phyloP scores from a whole-genome alignment of 2,888 invertebrate species.

The Hecatera dysodea region DNA sequence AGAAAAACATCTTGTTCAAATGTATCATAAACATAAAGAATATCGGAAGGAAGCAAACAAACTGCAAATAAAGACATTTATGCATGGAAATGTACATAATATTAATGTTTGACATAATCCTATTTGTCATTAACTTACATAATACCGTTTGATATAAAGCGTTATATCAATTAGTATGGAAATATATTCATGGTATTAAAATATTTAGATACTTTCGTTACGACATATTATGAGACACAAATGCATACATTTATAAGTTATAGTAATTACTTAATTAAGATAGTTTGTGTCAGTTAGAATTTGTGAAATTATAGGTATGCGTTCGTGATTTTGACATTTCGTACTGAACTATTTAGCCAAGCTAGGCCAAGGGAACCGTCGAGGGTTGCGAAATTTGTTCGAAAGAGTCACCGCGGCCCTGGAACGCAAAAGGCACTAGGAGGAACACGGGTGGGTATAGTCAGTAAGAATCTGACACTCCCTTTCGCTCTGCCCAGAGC shows the following conservation, averaged over 20 bases:
- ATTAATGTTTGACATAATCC: conserved; percentile 9
- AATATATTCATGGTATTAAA: conserved; percentile 42
- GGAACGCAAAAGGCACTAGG: no score
- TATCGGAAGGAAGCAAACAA: not conserved
- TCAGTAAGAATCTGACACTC: no score
- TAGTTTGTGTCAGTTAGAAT: not conserved
- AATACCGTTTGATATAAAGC: conserved; percentile 23
- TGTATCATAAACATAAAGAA: not conserved
- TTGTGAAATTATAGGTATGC: not conserved
- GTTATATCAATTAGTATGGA: conserved; percentile 29
- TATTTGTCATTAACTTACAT: conserved; percentile 38
- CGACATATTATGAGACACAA: conserved; percentile 18
- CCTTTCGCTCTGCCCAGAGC: no score
- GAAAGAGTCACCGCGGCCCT: no score
- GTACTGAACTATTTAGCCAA: no score
- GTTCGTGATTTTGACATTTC: not conserved
- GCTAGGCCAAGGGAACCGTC: no score
- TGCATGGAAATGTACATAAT: not conserved
- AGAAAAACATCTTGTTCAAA: no score
- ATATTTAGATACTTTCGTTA: conserved; percentile 37
- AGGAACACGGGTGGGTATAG: no score
- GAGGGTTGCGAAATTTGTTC: no score
- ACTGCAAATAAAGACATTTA: conserved; percentile 24
- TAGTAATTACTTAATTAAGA: conserved; percentile 41
- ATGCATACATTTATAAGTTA: conserved; percentile 33